These are phyloP conservation scores for Tribolium castaneum DNA, from an alignment of 1,140 invertebrate genomes.

Conservation along the genomic window DNA sequence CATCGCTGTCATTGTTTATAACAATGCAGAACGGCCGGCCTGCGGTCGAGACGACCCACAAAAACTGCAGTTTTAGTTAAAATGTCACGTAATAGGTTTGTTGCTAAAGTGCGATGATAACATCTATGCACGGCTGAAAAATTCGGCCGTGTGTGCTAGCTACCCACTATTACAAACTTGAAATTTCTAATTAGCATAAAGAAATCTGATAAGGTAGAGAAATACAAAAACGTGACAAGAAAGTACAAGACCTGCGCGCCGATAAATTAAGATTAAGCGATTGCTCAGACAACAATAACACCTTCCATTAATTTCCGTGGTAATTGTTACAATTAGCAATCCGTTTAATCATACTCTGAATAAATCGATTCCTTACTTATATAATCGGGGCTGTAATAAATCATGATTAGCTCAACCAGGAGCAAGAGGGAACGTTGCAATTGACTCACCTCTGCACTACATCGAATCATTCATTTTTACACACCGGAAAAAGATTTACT, in stretches of 20 bases:
- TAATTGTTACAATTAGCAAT: slow-evolving; percentile 27
- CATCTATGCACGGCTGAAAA: slow-evolving; percentile 9
- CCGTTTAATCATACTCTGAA: slow-evolving; percentile 13
- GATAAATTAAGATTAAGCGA: slow-evolving; percentile 22
- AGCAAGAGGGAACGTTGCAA: not conserved
- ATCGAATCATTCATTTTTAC: not conserved
- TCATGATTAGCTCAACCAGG: slow-evolving; percentile 10
- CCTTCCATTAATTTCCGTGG: slow-evolving; percentile 21
- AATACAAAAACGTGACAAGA: slow-evolving; percentile 19
- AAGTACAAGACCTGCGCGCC: not conserved
- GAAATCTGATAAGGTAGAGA: slow-evolving; percentile 2
- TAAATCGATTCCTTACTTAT: slow-evolving; percentile 23
- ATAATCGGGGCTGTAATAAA: slow-evolving; percentile 20
- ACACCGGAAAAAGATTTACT: not conserved
- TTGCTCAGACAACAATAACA: slow-evolving; percentile 24
- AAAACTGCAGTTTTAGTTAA: slow-evolving; percentile 26
- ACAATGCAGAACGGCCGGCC: slow-evolving; percentile 14
- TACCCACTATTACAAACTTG: not conserved
- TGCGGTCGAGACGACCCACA: slow-evolving; percentile 3
- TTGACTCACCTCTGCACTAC: slow-evolving; percentile 2
- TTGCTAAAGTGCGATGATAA: slow-evolving; percentile 1
- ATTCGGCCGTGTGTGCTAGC: not conserved
- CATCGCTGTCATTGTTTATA: slow-evolving; percentile 24
- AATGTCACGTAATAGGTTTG: slow-evolving; percentile 18
- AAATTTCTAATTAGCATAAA: slow-evolving; percentile 1